These are phyloP conservation scores for Sebastes hopkinsi DNA, from an alignment of 2,797 vertebrate genomes.

Conservation along the genomic window DNA sequence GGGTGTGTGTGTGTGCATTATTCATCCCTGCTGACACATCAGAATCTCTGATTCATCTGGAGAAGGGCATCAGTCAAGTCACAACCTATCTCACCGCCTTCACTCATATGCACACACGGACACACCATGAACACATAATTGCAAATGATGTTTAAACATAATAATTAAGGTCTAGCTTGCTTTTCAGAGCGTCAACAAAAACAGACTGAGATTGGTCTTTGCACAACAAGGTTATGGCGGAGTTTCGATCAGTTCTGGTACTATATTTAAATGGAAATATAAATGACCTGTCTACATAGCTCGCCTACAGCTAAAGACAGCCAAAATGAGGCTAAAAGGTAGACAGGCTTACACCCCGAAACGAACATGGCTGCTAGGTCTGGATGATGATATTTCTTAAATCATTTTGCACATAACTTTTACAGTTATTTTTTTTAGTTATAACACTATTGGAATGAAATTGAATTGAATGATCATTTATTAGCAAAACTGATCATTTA, in stretches of 20 bases:
- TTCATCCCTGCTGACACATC: slow-evolving; percentile 83
- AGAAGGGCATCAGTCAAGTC: slow-evolving; percentile 82
- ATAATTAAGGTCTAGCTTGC: slow-evolving; percentile 25
- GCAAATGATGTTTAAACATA: slow-evolving; percentile 27
- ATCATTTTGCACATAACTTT: no score
- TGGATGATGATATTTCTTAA: not conserved
- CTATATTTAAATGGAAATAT: not conserved
- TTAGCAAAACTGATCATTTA: not conserved
- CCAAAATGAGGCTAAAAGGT: not conserved
- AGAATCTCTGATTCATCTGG: slow-evolving; percentile 80
- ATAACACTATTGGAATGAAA: not conserved
- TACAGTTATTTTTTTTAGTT: not conserved
- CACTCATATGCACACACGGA: slow-evolving; percentile 56
- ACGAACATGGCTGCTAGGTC: not conserved
- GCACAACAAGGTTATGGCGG: not conserved
- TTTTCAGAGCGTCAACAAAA: slow-evolving; percentile 2
- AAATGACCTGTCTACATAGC: not conserved
- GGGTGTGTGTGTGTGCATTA: slow-evolving; percentile 66
- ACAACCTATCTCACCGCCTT: slow-evolving; percentile 67
- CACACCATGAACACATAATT: slow-evolving; percentile 14
- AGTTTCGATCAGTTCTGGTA: not conserved
- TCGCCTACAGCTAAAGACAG: not conserved
- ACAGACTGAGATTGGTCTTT: not conserved
- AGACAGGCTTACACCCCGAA: not conserved
- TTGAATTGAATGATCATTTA: not conserved